Conservation (phyloP, 2,888 invertebrate genomes). For the Crepidodera aurea region DNA sequence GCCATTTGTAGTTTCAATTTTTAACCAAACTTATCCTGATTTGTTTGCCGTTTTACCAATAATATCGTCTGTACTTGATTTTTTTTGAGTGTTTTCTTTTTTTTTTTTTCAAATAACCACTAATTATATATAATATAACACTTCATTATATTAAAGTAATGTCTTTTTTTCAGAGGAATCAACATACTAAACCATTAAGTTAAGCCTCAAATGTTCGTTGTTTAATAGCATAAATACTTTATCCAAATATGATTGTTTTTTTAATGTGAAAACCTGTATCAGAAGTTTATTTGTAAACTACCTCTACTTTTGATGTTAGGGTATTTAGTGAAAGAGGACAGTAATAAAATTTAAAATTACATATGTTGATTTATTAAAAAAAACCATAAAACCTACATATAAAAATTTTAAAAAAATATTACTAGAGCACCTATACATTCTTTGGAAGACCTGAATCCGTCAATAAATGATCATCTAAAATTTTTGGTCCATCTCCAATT, state of each 20-base stretch:
- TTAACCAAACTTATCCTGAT: neutral
- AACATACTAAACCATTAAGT: constrained; percentile 35
- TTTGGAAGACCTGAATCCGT: constrained; percentile 62
- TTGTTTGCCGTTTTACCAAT: too few species aligned
- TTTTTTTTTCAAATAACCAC: too few species aligned
- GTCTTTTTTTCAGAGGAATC: constrained; percentile 46
- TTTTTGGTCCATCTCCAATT: constrained; percentile 80
- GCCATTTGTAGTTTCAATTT: too few species aligned
- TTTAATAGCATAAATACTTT: constrained; percentile 17
- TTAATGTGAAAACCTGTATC: constrained; percentile 11
- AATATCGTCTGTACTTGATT: too few species aligned
- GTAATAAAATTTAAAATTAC: constrained; percentile 8
- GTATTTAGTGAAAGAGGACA: constrained; percentile 17
- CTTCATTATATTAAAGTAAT: too few species aligned
- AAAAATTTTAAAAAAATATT: neutral
- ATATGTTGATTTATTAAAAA: neutral
- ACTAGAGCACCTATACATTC: neutral
- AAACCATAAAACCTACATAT: neutral
- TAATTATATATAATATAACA: too few species aligned
- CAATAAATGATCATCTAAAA: constrained; percentile 63
- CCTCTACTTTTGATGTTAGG: constrained; percentile 3
- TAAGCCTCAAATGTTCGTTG: constrained; percentile 37
- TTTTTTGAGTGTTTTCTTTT: too few species aligned
- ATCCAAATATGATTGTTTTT: neutral
- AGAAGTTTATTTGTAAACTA: neutral